Base-by-base conservation (phyloP, 2,113 vertebrate genomes). In the Lepidothrix coronata region DNA sequence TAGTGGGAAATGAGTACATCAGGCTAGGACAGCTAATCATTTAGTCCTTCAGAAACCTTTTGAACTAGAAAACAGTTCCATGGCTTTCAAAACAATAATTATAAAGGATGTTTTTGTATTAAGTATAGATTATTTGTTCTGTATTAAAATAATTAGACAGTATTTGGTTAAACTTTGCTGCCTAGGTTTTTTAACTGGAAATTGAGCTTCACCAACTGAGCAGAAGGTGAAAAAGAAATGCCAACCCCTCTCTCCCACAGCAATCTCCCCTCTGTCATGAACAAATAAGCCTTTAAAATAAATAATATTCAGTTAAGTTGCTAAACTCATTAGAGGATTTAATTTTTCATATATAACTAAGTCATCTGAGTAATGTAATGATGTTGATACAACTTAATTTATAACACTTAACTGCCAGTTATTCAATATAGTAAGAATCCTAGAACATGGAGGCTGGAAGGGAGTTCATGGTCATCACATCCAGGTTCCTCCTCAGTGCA, bases 401-500 rank as follows among this genome's bases (percentile, higher is more conserved):
- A 2, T 20, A 52, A 25, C 22, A 61, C 19, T 5, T 63, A 68
- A 11, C 18, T 33, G 25, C 55, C 33, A 43, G 44, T 80, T 85
- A 51, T 23, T 74, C 37, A 33, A 3, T 35, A 35, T 58, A 24
- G 33, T 58, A 58, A 35, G n/a, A 58, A 58, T 58, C 57, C 12
- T 33, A 35, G n/a, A 24, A 35, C n/a, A 24, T 59, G n/a, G n/a
- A 35, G n/a, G 11, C 57, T 35, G 58, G 35, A 25, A 25, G 58
- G 58, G 23, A 23, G n/a, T 35, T 61, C n/a, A 7, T 44, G 14
- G 16, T 13, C 7, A 11, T 54, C 39, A 25, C 0, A 0, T 48
- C 44, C 70, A n/a, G 14, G 39, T 25, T 49, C 23, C 28, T 65
- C 16, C 51, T 49, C 17, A 17, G 31, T 8, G 8, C 46, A n/a